Evolutionary conservation across 2,888 invertebrate genomes (phyloP).

Genomic region (Campaea margaritaria): DNA sequence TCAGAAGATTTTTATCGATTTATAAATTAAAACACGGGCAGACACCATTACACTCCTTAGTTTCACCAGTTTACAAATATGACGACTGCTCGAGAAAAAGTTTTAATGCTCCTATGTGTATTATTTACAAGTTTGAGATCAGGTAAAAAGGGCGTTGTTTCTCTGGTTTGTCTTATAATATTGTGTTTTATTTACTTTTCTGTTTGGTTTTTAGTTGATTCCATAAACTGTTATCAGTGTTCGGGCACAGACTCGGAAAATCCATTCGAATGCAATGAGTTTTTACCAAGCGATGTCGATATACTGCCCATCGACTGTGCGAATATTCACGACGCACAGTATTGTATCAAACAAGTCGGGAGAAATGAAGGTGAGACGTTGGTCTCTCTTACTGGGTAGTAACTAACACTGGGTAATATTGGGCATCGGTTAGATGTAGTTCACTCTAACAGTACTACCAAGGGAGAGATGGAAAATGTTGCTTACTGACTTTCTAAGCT

Average conservation of each 20-base stretch:
- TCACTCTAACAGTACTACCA: constrained; percentile 7
- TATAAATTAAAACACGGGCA: constrained; percentile 9
- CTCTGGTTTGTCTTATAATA: constrained; percentile 37
- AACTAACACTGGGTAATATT: constrained; percentile 18
- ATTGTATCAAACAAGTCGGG: constrained; percentile 97
- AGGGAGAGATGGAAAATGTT: too few species aligned
- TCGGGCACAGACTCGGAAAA: constrained; percentile 90
- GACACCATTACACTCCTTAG: not conserved
- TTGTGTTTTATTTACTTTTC: constrained; percentile 46
- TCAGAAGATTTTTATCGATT: constrained; percentile 1
- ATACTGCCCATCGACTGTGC: constrained; percentile 90
- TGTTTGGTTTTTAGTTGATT: constrained; percentile 80
- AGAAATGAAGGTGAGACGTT: constrained; percentile 91
- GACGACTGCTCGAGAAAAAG: constrained; percentile 39
- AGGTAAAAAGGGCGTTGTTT: constrained; percentile 66
- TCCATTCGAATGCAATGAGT: constrained; percentile 94
- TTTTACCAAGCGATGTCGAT: constrained; percentile 87
- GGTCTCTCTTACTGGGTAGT: constrained; percentile 18
- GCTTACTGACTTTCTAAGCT: too few species aligned
- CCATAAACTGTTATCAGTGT: constrained; percentile 95
- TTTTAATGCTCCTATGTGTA: constrained; percentile 47
- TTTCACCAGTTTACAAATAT: constrained; percentile 40
- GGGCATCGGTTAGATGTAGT: not conserved
- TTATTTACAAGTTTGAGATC: constrained; percentile 52
- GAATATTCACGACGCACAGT: constrained; percentile 92